Conservation (phyloP, 1,140 invertebrate species). For the Notospermus geniculatus region DNA sequence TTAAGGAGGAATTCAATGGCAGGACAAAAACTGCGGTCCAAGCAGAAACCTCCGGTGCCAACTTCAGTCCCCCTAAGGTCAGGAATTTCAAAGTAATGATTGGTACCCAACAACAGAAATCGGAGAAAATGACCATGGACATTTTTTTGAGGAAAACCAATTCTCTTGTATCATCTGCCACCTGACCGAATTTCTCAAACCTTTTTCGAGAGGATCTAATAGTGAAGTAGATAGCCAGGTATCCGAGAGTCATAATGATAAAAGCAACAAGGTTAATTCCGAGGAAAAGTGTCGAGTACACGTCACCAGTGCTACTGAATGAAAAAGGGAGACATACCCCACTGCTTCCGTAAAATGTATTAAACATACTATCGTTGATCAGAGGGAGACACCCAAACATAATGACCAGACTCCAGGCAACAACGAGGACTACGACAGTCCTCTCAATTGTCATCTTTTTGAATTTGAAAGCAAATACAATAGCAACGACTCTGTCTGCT, state of each 20-base stretch:
- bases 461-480: no score
- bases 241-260: neutral
- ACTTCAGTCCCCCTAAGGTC: neutral
- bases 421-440: no score
- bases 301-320: neutral
- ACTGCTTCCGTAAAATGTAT: neutral
- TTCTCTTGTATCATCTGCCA: neutral
- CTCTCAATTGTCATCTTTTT: no score
- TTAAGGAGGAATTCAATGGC: conserved; percentile 18
- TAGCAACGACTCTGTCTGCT: no score
- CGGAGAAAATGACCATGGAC: neutral
- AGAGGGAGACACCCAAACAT: no score
- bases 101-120: conserved; percentile 8
- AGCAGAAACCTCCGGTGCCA: conserved; percentile 3
- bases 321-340: neutral
- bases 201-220: neutral
- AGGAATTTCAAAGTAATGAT: neutral
- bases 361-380: neutral
- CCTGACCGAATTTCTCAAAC: neutral
- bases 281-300: neutral
- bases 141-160: neutral
- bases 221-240: neutral
- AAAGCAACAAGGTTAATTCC: neutral
- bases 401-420: no score
- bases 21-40: conserved; percentile 24